Conservation (phyloP, 2,113 vertebrate genomes). For the Agelaius phoeniceus region DNA sequence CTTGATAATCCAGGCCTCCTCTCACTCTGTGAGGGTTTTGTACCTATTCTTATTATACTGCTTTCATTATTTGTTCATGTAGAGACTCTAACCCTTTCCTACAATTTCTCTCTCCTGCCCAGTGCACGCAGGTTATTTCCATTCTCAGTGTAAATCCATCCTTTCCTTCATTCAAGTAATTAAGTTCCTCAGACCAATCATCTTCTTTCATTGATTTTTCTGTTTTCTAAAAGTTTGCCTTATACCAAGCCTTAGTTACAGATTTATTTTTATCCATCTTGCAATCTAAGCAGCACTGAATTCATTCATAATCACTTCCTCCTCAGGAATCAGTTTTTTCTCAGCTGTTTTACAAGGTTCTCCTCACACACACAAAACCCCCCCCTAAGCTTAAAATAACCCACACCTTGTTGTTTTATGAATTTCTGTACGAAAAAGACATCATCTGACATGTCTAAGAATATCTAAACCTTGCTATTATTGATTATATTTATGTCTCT, state of each 20-base stretch:
- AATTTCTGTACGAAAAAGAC: conserved; percentile 15
- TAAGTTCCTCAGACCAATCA: neutral
- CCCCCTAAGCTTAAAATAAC: neutral
- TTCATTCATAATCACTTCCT: conserved; percentile 6
- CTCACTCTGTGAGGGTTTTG: neutral
- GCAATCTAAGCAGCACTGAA: neutral
- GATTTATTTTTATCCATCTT: conserved; percentile 6
- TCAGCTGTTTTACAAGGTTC: conserved; percentile 3
- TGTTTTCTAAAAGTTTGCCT: neutral
- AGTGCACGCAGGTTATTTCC: neutral
- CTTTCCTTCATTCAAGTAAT: neutral
- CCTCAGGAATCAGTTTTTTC: neutral
- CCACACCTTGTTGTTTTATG: neutral
- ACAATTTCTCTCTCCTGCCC: neutral
- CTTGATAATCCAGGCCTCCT: neutral
- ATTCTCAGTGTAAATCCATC: neutral
- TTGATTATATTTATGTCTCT: conserved; percentile 27
- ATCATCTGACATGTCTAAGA: conserved; percentile 19
- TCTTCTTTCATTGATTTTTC: neutral
- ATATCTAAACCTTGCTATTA: conserved; percentile 36
- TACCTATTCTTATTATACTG: neutral
- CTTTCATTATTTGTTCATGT: neutral
- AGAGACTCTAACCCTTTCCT: neutral
- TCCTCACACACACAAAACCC: neutral
- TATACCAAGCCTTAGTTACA: neutral